phyloP scores from a whole-genome alignment of 2,113 vertebrate species.

The Hemichromis elongatus region DNA sequence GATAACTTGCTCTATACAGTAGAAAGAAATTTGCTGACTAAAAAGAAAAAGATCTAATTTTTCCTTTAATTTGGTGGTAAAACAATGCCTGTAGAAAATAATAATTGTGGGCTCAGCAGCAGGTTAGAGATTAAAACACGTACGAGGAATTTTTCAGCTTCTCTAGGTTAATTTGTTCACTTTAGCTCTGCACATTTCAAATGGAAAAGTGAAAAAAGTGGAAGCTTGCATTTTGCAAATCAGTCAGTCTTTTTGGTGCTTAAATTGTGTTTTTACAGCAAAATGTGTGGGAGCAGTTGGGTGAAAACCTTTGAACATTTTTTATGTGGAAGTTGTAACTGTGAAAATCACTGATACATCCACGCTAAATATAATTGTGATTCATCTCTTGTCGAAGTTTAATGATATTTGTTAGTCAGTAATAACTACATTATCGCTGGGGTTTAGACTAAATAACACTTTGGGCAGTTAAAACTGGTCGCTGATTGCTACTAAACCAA shows the following conservation, averaged over 20 bases:
- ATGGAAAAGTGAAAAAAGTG: not conserved
- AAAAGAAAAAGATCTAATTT: not conserved
- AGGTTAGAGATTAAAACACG: not conserved
- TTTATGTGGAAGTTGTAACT: not conserved
- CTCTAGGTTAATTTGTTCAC: not conserved
- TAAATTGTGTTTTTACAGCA: not conserved
- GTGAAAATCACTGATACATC: not conserved
- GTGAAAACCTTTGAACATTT: not conserved
- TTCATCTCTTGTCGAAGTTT: not conserved
- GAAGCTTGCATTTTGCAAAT: not conserved
- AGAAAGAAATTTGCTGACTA: not conserved
- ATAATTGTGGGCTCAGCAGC: not conserved
- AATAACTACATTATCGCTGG: not conserved
- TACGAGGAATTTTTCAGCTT: not conserved
- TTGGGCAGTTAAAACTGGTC: not conserved
- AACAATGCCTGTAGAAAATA: not conserved
- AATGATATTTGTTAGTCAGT: not conserved
- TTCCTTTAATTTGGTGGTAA: not conserved
- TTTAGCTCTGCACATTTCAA: not conserved
- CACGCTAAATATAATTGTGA: not conserved
- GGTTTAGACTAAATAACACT: not conserved
- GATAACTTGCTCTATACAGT: not conserved
- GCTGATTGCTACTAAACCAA: not conserved
- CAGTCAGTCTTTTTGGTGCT: not conserved
- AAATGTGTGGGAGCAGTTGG: not conserved